These are phyloP conservation scores for Crambe crambe DNA, from an alignment of 37 sponge, comb jelly and placozoan species.

Conservation along the genomic window DNA sequence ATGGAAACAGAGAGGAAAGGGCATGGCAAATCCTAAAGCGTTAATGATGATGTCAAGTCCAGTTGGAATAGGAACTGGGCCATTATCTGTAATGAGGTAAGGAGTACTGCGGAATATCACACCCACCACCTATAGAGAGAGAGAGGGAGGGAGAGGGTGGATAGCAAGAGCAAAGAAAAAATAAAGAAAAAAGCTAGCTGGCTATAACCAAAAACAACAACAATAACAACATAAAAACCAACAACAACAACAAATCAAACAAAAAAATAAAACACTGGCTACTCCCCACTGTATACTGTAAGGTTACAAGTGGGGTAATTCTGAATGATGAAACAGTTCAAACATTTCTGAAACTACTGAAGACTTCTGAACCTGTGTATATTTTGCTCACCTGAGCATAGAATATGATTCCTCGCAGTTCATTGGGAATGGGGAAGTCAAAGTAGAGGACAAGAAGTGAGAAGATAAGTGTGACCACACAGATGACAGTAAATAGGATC, in stretches of 20 bases:
- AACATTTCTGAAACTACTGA: no score
- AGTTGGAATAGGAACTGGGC: background rate
- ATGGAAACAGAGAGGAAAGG: slow-evolving; percentile 61
- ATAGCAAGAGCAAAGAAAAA: background rate
- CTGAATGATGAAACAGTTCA: no score
- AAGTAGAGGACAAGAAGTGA: slow-evolving; percentile 37
- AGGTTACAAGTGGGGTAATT: no score
- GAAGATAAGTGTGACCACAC: slow-evolving; percentile 11
- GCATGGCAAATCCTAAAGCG: slow-evolving; percentile 62
- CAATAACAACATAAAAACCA: no score
- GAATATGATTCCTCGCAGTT: slow-evolving; percentile 61
- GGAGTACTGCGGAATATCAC: slow-evolving; percentile 32
- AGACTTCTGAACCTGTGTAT: no score
- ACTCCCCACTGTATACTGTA: no score
- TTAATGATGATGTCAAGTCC: slow-evolving; percentile 38
- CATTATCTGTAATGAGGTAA: background rate
- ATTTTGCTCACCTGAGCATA: slow-evolving; percentile 42
- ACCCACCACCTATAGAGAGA: slow-evolving; percentile 65
- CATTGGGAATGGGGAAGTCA: slow-evolving; percentile 55
- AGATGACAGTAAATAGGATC: slow-evolving; percentile 40
- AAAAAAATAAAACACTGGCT: no score
- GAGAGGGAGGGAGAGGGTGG: background rate
- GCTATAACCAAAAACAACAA: no score
- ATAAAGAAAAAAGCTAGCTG: no score
- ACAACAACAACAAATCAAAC: no score